Evolutionary conservation across 2,113 vertebrate genomes (phyloP).

Genomic region (Panthera uncia): DNA sequence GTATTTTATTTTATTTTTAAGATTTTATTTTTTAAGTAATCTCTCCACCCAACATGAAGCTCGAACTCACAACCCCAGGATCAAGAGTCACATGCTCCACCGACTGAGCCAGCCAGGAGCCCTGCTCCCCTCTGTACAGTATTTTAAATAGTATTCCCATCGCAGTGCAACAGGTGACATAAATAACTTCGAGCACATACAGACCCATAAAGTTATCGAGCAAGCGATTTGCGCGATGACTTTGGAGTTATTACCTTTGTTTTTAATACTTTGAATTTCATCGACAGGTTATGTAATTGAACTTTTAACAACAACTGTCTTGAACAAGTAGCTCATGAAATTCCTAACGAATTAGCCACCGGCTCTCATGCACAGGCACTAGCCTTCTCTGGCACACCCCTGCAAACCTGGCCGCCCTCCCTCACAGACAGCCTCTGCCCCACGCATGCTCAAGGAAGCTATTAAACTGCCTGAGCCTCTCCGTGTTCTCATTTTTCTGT

Average conservation of each 20-base stretch:
- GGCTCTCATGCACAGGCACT: neutral
- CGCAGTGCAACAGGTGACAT: neutral
- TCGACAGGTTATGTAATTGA: neutral
- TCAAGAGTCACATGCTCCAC: too few relatives aligned
- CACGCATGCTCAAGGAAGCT: neutral
- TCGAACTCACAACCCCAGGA: too few relatives aligned
- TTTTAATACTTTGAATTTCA: constrained; percentile 39
- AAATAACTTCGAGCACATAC: neutral
- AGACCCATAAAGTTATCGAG: neutral
- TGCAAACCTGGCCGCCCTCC: neutral
- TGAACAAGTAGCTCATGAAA: neutral
- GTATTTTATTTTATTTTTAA: neutral
- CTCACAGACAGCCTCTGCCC: neutral
- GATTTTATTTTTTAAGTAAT: too few relatives aligned
- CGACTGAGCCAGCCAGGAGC: too few relatives aligned
- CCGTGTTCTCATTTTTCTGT: neutral
- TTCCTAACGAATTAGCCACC: neutral
- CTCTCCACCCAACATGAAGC: too few relatives aligned
- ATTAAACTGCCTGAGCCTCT: neutral
- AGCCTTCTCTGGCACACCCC: neutral
- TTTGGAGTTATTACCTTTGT: neutral
- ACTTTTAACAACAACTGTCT: neutral
- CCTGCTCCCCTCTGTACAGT: fast-evolving
- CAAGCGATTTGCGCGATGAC: neutral
- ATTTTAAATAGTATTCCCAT: neutral